These are phyloP conservation scores for Porites lutea DNA, from an alignment of 64 coral and sea anemone species.

Conservation along the genomic window DNA sequence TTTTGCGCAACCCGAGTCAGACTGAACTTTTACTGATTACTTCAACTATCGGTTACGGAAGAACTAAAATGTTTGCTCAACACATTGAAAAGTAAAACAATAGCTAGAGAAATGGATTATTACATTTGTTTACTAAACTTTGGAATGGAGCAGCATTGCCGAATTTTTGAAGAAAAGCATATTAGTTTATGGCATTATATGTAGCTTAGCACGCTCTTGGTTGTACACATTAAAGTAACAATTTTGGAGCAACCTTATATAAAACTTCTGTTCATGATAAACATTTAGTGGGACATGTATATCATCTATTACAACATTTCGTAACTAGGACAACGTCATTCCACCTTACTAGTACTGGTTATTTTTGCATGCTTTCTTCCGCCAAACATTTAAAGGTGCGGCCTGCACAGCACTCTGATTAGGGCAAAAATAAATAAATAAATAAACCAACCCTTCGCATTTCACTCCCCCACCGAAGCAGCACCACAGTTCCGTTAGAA, in stretches of 20 bases:
- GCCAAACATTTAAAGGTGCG: too few species aligned
- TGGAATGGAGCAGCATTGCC: neutral
- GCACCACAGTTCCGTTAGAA: too few species aligned
- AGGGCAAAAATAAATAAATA: too few species aligned
- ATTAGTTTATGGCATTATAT: too few species aligned
- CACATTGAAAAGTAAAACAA: neutral
- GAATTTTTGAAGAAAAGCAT: too few species aligned
- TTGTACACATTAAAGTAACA: neutral
- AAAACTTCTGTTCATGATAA: neutral
- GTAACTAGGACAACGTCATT: slow-evolving; percentile 4
- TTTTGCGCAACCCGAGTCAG: neutral
- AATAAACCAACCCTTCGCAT: too few species aligned
- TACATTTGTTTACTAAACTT: slow-evolving; percentile 7
- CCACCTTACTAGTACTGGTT: too few species aligned
- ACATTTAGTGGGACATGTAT: neutral
- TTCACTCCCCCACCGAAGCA: too few species aligned
- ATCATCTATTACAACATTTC: neutral
- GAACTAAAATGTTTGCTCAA: neutral
- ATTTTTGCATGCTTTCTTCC: too few species aligned
- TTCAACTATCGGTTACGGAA: neutral
- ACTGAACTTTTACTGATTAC: neutral
- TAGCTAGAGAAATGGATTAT: neutral
- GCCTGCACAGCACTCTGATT: too few species aligned
- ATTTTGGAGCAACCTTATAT: neutral
- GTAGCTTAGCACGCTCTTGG: too few species aligned